These are phyloP conservation scores for Leucosticte australis DNA, from an alignment of 2,113 vertebrate species.

Conservation along the genomic window DNA sequence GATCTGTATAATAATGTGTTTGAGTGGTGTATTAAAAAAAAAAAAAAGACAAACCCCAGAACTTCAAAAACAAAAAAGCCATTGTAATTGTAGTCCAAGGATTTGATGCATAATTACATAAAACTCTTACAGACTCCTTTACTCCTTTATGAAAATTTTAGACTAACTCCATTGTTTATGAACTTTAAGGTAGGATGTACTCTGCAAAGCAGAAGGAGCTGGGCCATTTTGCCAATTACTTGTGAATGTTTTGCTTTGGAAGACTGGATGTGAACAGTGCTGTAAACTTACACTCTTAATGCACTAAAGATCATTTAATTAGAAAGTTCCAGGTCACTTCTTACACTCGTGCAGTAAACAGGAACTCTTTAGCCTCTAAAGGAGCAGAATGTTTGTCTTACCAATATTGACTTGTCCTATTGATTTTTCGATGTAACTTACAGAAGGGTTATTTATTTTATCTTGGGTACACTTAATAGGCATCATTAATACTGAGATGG, in stretches of 20 bases:
- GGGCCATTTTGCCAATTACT: neutral
- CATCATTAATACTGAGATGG: neutral
- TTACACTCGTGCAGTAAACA: neutral
- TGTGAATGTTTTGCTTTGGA: neutral
- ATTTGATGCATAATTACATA: neutral
- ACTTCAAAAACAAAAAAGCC: neutral
- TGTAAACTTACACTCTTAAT: neutral
- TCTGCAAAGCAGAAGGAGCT: neutral
- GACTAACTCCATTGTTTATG: neutral
- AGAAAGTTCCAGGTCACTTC: neutral
- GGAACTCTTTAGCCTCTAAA: neutral
- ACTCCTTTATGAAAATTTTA: neutral
- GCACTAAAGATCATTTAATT: neutral
- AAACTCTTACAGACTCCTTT: neutral
- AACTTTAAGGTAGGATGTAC: neutral
- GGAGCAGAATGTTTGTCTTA: neutral
- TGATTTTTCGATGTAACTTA: neutral
- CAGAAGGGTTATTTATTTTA: neutral
- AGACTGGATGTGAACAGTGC: neutral
- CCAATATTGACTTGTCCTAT: neutral
- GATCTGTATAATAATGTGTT: neutral
- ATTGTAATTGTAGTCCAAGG: neutral
- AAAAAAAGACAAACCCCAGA: neutral
- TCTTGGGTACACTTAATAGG: neutral
- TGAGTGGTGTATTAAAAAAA: neutral